Base-by-base conservation (phyloP, 2,797 vertebrate species). In the Myoxocephalus aenaeus region DNA sequence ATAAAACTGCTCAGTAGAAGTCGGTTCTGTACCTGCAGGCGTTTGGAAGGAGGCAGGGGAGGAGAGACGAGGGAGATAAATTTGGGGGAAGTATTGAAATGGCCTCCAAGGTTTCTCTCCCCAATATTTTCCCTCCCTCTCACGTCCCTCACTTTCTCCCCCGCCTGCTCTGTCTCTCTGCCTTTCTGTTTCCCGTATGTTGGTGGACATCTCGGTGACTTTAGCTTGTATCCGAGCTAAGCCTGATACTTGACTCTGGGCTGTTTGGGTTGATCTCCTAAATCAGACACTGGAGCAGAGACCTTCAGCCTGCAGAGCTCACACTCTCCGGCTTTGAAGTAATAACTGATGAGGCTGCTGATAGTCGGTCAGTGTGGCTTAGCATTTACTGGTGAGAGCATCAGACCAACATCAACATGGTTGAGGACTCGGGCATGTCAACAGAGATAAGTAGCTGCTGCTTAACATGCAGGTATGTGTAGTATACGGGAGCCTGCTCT, bases 1-100 rank as follows among this genome's bases (percentile, higher is more conserved):
- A 97, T 96, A 95, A 85, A 87, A 93, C 91, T 94, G 92, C 86
- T 92, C 84, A 94, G 92, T 95, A 94, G 95, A 96, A 96, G 96
- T 97, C 95, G 93, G 92, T 95, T 96, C 92, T 91, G 83, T 92
- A 94, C 94, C 95, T 96, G 89, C 93, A 93, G 94, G 94, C 93
- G 82, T 93, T 80, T 91, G 91, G 87, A 75, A 72, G 92, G 92
- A 75, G 65, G 44, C 48, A 46, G 62, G 67, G 72, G 63, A 89
- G 57, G 70, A 27, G 73, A 70, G 62, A 90, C 70, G 77, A 81
- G 91, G 92, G 92, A 96, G 93, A 96, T 96, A 96, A 95, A 96
- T 90, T 89, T 90, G 85, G 92, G 90, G 90, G 92, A 93, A 91
- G 85, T 89, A 93, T 94, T 95, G 91, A 93, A 95, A 95, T 93